Evolutionary conservation across 2,797 vertebrate genomes (phyloP).

Genomic region (Novumbra hubbsi): DNA sequence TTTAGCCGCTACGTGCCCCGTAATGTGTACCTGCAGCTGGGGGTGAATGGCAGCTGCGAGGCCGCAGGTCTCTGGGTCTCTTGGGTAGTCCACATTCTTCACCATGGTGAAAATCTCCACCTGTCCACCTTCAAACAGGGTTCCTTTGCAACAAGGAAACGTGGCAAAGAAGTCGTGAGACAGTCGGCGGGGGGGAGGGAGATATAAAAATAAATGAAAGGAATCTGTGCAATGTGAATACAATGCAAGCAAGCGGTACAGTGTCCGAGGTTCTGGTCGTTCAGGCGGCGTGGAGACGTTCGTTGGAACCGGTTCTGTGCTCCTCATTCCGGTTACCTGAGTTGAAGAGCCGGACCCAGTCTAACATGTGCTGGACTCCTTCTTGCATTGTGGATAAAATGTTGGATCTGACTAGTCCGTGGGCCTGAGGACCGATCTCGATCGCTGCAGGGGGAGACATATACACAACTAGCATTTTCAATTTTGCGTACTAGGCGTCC

Average conservation of each 20-base stretch:
- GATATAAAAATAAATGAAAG: not conserved
- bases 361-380: constrained; percentile 69
- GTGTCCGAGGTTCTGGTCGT: not conserved
- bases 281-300: not conserved
- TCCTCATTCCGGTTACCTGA: constrained; percentile 65
- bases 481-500: not conserved
- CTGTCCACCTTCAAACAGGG: constrained; percentile 71
- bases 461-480: not conserved
- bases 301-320: constrained; percentile 11
- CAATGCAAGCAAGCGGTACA: not conserved
- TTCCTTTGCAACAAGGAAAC: constrained; percentile 52
- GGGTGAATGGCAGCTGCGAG: constrained; percentile 77
- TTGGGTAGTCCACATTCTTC: constrained; percentile 72
- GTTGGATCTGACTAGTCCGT: constrained; percentile 78
- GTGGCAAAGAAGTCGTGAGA: not conserved
- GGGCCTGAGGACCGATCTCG: constrained; percentile 84
- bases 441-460: constrained; percentile 61
- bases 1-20: not conserved
- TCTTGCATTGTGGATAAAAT: constrained; percentile 71
- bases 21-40: constrained; percentile 71
- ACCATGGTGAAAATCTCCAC: constrained; percentile 70
- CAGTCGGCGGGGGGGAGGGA: not conserved
- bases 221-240: not conserved
- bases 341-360: constrained; percentile 82
- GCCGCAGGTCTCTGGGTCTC: constrained; percentile 58